phyloP scores from a whole-genome alignment of 2,797 vertebrate species.

The Sebastes steindachneri region DNA sequence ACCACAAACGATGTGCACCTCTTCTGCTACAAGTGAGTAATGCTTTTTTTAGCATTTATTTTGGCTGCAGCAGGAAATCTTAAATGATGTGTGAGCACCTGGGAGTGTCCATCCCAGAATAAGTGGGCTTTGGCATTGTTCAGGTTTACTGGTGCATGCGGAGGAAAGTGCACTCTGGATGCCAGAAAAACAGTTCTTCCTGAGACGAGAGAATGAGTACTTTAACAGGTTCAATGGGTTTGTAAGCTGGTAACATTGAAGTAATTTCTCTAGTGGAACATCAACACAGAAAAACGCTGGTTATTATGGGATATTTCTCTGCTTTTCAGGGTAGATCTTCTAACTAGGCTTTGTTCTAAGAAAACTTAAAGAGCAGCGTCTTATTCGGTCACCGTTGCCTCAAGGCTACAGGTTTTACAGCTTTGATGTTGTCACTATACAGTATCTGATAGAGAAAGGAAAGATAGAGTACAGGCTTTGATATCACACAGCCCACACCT shows the following conservation, averaged over 20 bases:
- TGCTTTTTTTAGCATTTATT: constrained; percentile 3
- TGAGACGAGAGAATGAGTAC: constrained; percentile 38
- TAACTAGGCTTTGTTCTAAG: not conserved
- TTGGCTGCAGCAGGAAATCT: constrained; percentile 30
- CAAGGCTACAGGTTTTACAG: constrained; percentile 24
- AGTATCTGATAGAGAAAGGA: constrained; percentile 24
- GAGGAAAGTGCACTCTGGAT: constrained; percentile 41
- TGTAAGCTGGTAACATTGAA: constrained; percentile 22
- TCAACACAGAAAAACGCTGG: constrained; percentile 9
- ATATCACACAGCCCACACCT: constrained; percentile 39
- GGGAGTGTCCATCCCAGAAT: constrained; percentile 39
- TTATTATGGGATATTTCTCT: constrained; percentile 21
- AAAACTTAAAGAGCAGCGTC: constrained; percentile 2
- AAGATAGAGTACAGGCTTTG: constrained; percentile 25
- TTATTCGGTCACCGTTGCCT: constrained; percentile 21
- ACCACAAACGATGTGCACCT: constrained; percentile 2
- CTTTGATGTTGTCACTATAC: constrained; percentile 44
- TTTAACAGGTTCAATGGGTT: constrained; percentile 25
- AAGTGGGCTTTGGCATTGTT: constrained; percentile 37
- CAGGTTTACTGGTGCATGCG: constrained; percentile 40
- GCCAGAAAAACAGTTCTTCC: constrained; percentile 31
- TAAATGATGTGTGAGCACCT: constrained; percentile 43
- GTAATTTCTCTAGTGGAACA: constrained; percentile 17
- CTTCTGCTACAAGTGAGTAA: not conserved
- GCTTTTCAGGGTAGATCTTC: not conserved